Percentiles rank a stretch among this genome's conserved stretches.
Conservation (phyloP, 2,888 invertebrate species). For the Cantharis nigra region DNA sequence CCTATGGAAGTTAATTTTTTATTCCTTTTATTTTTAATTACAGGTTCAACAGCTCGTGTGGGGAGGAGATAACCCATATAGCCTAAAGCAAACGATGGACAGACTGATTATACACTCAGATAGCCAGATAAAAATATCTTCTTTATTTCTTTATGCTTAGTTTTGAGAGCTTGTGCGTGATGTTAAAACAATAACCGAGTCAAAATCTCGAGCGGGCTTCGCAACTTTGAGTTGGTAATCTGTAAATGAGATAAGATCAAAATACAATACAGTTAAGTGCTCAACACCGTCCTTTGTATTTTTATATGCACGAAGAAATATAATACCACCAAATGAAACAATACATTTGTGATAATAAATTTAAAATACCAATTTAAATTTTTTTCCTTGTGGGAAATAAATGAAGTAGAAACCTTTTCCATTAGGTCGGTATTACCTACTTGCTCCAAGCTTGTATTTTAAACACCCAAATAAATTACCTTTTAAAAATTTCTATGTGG, state of each 20-base stretch:
- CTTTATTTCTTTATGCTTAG: conserved; percentile 13
- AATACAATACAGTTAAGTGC: neutral
- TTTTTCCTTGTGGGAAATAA: neutral
- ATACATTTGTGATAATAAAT: neutral
- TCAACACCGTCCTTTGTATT: conserved; percentile 3
- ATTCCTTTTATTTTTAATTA: conserved; percentile 46
- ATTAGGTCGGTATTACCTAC: neutral
- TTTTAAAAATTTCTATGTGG: neutral
- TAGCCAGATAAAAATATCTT: conserved; percentile 42
- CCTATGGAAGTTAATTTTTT: conserved; percentile 36
- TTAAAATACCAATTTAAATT: neutral
- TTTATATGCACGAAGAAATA: neutral
- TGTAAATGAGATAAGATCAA: neutral
- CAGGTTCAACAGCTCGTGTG: conserved; percentile 38
- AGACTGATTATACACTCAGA: conserved; percentile 46
- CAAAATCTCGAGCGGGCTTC: conserved; percentile 1
- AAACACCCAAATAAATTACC: neutral
- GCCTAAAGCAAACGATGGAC: conserved; percentile 41
- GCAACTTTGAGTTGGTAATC: conserved; percentile 1
- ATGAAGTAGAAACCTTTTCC: neutral
- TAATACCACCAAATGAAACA: neutral
- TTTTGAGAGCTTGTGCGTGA: conserved; percentile 17
- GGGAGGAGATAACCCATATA: conserved; percentile 47
- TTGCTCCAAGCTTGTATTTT: neutral
- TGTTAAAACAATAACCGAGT: conserved; percentile 20